These are phyloP conservation scores for Quadroppia sp. DNA, from an alignment of 2,888 invertebrate genomes.

Conservation along the genomic window DNA sequence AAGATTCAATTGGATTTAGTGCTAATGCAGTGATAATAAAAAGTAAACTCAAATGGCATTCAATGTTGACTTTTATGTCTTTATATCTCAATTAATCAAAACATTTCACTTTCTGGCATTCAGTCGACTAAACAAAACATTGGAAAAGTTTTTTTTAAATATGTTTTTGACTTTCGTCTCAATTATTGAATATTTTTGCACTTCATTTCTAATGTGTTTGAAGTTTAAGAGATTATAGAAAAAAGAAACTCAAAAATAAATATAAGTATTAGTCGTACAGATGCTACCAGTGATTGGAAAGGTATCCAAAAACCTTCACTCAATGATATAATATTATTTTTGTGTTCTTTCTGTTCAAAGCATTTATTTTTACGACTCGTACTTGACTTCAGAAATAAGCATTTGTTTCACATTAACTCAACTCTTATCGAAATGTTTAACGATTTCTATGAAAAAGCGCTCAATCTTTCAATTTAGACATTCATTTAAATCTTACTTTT, in stretches of 20 bases:
- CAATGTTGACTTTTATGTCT: not conserved
- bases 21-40: not conserved
- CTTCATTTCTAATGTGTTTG: not conserved
- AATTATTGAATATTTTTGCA: not conserved
- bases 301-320: not conserved
- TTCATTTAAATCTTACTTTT: not conserved
- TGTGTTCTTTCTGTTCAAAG: not conserved
- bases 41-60: not conserved
- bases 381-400: constrained; percentile 19
- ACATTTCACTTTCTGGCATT: not conserved
- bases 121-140: not conserved
- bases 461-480: constrained; percentile 12
- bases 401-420: constrained; percentile 24
- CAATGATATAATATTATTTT: not conserved
- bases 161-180: not conserved
- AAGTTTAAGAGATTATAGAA: not conserved
- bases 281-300: not conserved
- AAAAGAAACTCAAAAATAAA: constrained; percentile 2
- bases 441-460: constrained; percentile 13
- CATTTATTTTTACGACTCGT: constrained; percentile 1
- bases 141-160: too few relatives aligned
- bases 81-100: constrained; percentile 4
- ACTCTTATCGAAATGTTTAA: constrained; percentile 22
- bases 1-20: not conserved
- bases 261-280: not conserved